Conservation (phyloP, 2,888 invertebrate genomes). For the Leucoptera coffeella region DNA sequence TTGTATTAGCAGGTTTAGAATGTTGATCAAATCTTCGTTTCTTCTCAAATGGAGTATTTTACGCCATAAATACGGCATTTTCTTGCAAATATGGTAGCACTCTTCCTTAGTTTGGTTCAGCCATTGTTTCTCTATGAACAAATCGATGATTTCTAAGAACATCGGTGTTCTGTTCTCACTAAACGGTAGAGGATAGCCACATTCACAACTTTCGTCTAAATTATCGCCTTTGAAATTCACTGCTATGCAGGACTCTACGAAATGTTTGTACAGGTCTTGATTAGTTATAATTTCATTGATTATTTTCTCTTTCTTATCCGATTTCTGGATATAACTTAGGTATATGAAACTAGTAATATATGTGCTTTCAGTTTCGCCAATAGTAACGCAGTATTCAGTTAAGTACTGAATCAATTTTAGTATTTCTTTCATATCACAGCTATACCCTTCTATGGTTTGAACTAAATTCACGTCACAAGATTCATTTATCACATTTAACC, state of each 20-base stretch:
- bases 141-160: slow-evolving; percentile 50
- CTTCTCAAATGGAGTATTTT: slow-evolving; percentile 45
- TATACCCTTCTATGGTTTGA: slow-evolving; percentile 25
- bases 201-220: slow-evolving; percentile 42
- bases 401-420: slow-evolving; percentile 28
- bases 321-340: slow-evolving; percentile 26
- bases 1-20: slow-evolving; percentile 54
- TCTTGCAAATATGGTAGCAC: slow-evolving; percentile 47
- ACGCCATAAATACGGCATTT: slow-evolving; percentile 59
- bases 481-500: slow-evolving; percentile 34
- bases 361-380: slow-evolving; percentile 25
- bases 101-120: slow-evolving; percentile 27
- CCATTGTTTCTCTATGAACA: slow-evolving; percentile 47
- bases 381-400: slow-evolving; percentile 33
- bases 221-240: slow-evolving; percentile 38
- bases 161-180: slow-evolving; percentile 28
- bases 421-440: slow-evolving; percentile 43
- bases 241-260: slow-evolving; percentile 52
- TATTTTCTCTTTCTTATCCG: slow-evolving; percentile 15
- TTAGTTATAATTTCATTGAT: slow-evolving; percentile 26
- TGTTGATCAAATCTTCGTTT: slow-evolving; percentile 40
- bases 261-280: slow-evolving; percentile 39
- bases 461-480: slow-evolving; percentile 32
- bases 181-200: slow-evolving; percentile 54
- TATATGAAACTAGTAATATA: slow-evolving; percentile 33